Evolutionary conservation across 1,140 invertebrate species (phyloP), one percentile per base, ranked within the genome.

Genomic region (Anagrus nilaparvatae): DNA sequence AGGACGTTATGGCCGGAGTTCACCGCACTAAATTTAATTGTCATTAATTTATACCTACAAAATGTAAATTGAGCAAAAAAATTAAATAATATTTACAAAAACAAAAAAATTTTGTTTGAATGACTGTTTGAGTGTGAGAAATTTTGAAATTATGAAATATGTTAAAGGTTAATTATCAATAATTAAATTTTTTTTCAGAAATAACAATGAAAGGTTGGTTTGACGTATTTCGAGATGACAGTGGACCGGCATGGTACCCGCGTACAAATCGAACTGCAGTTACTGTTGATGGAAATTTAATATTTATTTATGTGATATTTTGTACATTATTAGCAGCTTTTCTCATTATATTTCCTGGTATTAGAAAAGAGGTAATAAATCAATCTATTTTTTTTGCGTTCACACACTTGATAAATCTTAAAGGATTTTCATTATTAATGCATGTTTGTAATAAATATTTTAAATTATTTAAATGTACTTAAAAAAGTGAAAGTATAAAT

Each of bases 311-410:
- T 38, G 74, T 94, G 30, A 74, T 90, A 30, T 94, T 94, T 63
- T 77, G 80, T 52, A 93, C 91, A 39, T 70, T 93, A 44, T 95
- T 91, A 67, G 67, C 92, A 32, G 90, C 90, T 20, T 92, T 96
- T 65, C 75, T 96, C 45, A 81, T 93, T 53, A 85, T 97, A 51
- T 89, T 95, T 65, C 92, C 92, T 27, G 93, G 92, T 43, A 87
- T 97, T 50, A 74, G 91, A 48, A 95, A 92, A 72, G 87, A 96
- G 80, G 92, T 94, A 66, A n/a, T n/a, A n/a, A n/a, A n/a, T n/a
- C n/a, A n/a, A n/a, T n/a, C n/a, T n/a, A n/a, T n/a, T n/a, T n/a
- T n/a, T n/a, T n/a, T n/a, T n/a, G n/a, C n/a, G n/a, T n/a, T n/a
- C n/a, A n/a, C n/a, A n/a, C n/a, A n/a, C n/a, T n/a, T n/a, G n/a